A percentile compares a stretch with the other conserved stretches of the same genome.
phyloP scores from a whole-genome alignment of 1,140 invertebrate genomes.

The Neocloeon triangulifer region DNA sequence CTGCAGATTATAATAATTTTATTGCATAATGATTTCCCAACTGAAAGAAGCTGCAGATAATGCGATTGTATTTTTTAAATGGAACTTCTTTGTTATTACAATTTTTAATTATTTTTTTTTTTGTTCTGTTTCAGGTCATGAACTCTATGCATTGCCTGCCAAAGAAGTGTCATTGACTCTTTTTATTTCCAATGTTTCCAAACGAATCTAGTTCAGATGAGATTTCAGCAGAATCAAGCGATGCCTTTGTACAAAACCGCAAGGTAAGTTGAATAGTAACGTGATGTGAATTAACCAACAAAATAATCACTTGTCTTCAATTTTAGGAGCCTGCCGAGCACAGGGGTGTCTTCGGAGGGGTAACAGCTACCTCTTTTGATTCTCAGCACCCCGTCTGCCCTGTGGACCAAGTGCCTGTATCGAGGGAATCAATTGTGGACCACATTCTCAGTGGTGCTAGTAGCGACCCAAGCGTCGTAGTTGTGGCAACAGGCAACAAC shows the following conservation, averaged over 20 bases:
- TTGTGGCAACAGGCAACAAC: too few relatives aligned
- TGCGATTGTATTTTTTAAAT: too few relatives aligned
- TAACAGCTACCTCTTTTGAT: too few relatives aligned
- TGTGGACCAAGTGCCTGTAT: slow-evolving; percentile 15
- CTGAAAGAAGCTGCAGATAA: too few relatives aligned
- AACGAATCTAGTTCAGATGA: slow-evolving; percentile 35
- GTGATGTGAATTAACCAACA: too few relatives aligned
- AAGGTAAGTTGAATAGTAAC: slow-evolving; percentile 17
- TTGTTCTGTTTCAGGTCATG: slow-evolving; percentile 27
- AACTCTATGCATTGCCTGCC: slow-evolving; percentile 34
- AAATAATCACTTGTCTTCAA: slow-evolving; percentile 3
- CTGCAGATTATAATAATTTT: too few relatives aligned
- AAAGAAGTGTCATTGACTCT: slow-evolving; percentile 32
- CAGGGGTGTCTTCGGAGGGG: not conserved
- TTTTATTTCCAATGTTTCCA: slow-evolving; percentile 30
- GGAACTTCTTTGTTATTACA: slow-evolving; percentile 4
- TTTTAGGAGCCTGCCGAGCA: not conserved
- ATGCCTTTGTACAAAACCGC: slow-evolving; percentile 34
- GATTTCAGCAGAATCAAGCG: slow-evolving; percentile 31
- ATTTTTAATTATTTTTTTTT: slow-evolving; percentile 8
- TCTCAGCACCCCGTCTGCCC: too few relatives aligned
- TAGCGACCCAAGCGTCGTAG: too few relatives aligned
- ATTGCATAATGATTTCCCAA: too few relatives aligned
- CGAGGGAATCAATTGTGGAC: too few relatives aligned
- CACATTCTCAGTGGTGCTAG: too few relatives aligned